Base-by-base conservation (phyloP, 1,140 invertebrate genomes). In the Drosophila mojavensis region DNA sequence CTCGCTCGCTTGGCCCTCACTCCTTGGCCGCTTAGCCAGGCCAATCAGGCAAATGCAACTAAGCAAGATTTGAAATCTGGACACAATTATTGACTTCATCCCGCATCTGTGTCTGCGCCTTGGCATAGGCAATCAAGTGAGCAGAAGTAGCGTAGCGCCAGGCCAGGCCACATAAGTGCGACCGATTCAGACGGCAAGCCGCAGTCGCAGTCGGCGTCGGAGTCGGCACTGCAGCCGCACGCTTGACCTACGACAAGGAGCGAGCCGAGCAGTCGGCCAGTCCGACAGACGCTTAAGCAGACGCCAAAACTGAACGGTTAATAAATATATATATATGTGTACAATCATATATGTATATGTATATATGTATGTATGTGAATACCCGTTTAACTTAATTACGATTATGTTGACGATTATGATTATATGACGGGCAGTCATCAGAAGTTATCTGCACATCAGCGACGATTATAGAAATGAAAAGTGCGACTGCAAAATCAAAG, bases 361-460 rank as follows among this genome's bases (percentile, higher is more conserved):
- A n/a, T n/a, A 39, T 47, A 17, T 17, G n/a, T 47, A 20, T 17
- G 15, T 47, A 17, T 5, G 5, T 47, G 10, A 39, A 45, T 45
- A 76, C 68, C 60, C 83, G 69, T 74, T 88, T 84, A 80, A 80
- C 77, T 83, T 79, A 81, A 78, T 81, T 81, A 85, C 58, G 78
- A 81, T 85, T 84, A 80, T 63, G 81, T 61, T 82, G 69, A 72
- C 45, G 72, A 59, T 74, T 48, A 59, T 20, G 75, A 77, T 64
- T 43, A 72, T 64, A 72, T 64, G 71, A 51, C 41, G 45, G 50
- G 15, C 39, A 15, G 45, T 30, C 15, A 28, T 36, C 20, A 36
- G 61, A 54, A 55, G 10, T 55, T 36, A 55, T 36, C 53, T 17
- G 30, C 15, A 55, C 30, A 55, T 56, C 28, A 30, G 70, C 50